These are phyloP conservation scores for Brachylomia viminalis DNA, from an alignment of 2,888 invertebrate genomes.

Conservation along the genomic window DNA sequence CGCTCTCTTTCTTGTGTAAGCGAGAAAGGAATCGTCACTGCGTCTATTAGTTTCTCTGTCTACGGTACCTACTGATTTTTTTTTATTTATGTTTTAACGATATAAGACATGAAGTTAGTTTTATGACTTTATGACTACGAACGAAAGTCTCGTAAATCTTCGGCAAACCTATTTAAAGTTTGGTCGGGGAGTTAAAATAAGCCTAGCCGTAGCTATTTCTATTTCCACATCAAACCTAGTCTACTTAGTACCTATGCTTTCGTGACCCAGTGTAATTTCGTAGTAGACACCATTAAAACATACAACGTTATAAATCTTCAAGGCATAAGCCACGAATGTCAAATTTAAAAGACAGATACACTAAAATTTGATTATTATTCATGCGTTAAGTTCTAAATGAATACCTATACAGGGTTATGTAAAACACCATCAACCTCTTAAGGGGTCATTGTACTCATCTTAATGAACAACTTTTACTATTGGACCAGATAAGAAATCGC, in stretches of 20 bases:
- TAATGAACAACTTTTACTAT: no score
- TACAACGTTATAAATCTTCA: constrained; percentile 33
- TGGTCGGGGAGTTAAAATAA: background rate
- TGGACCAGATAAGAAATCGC: no score
- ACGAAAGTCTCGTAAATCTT: background rate
- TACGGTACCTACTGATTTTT: no score
- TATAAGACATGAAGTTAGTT: background rate
- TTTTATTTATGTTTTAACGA: no score
- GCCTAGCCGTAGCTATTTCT: no score
- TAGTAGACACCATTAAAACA: constrained; percentile 23
- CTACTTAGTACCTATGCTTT: constrained; percentile 13
- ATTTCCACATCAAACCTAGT: background rate
- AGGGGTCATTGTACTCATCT: no score
- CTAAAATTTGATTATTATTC: background rate
- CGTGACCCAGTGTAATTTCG: constrained; percentile 31
- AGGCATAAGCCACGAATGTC: background rate
- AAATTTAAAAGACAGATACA: constrained; percentile 2
- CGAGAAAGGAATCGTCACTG: no score
- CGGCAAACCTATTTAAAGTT: background rate
- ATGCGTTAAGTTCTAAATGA: background rate
- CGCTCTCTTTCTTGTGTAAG: no score
- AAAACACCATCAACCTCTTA: no score
- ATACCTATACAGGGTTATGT: background rate
- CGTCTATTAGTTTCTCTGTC: no score
- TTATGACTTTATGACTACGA: no score